Evolutionary conservation across 1,140 invertebrate species (phyloP).

Genomic region (Trachymyrmex septentrionalis): DNA sequence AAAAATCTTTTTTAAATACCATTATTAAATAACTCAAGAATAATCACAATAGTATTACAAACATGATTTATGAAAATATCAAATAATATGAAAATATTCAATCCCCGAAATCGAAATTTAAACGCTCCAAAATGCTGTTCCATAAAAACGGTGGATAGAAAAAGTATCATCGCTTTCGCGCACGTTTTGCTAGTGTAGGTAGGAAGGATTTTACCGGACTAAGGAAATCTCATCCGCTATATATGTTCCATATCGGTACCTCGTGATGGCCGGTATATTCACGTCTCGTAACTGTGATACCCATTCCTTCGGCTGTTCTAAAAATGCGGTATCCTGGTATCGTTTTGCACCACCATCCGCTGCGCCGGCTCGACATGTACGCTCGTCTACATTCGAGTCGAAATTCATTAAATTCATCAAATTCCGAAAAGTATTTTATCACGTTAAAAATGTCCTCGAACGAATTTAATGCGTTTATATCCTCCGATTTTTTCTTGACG

Average conservation of each 20-base stretch:
- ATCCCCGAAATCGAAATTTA: conserved; percentile 47
- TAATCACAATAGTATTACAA: background rate
- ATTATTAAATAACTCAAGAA: conserved; percentile 7
- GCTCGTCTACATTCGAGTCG: conserved; percentile 43
- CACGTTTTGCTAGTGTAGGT: conserved; percentile 28
- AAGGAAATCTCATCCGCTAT: conserved; percentile 70
- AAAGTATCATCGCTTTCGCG: conserved; percentile 58
- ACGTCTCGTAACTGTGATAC: conserved; percentile 67
- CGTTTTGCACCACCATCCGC: conserved; percentile 16
- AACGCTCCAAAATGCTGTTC: conserved; percentile 20
- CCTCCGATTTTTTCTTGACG: background rate
- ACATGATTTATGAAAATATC: background rate
- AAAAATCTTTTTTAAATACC: background rate
- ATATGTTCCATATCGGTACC: conserved; percentile 63
- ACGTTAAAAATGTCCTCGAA: conserved; percentile 8
- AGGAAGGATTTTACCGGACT: conserved; percentile 56
- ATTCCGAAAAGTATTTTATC: conserved; percentile 51
- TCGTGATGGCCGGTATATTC: conserved; percentile 70
- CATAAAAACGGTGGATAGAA: conserved; percentile 61
- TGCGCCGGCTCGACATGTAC: background rate
- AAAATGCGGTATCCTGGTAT: conserved; percentile 57
- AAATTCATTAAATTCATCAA: conserved; percentile 57
- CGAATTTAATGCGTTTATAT: conserved; percentile 45
- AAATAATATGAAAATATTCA: background rate
- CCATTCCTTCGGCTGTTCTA: conserved; percentile 62